Evolutionary conservation across 2,113 vertebrate genomes (phyloP).

Genomic region (Triplophysa dalaica): DNA sequence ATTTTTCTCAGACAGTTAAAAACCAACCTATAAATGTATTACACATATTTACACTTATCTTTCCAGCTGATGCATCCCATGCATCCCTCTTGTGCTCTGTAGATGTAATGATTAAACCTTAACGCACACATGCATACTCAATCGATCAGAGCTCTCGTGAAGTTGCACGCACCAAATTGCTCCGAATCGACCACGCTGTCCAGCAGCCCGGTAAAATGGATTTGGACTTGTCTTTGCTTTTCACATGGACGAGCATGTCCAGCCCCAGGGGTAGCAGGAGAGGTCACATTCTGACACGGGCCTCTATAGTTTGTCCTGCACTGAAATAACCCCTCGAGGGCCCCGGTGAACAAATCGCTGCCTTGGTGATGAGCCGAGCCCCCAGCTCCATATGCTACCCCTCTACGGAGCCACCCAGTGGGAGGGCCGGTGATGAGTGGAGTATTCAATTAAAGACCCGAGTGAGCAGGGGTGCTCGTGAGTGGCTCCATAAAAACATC

Average conservation of each 20-base stretch:
- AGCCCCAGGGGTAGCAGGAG: slow-evolving; percentile 60
- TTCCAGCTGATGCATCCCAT: slow-evolving; percentile 9
- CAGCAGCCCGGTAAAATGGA: slow-evolving; percentile 50
- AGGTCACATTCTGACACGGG: slow-evolving; percentile 69
- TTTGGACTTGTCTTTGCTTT: slow-evolving; percentile 67
- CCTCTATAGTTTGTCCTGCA: slow-evolving; percentile 9
- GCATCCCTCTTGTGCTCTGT: slow-evolving; percentile 1
- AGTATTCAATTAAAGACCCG: slow-evolving; percentile 45
- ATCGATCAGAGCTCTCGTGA: slow-evolving; percentile 36
- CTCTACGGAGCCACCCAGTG: slow-evolving; percentile 66
- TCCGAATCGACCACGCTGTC: slow-evolving; percentile 28
- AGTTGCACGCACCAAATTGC: slow-evolving; percentile 40
- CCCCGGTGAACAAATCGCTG: slow-evolving; percentile 56
- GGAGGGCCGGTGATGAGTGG: slow-evolving; percentile 61
- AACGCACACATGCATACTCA: slow-evolving; percentile 39
- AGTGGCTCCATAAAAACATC: slow-evolving; percentile 20
- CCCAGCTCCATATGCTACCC: slow-evolving; percentile 70
- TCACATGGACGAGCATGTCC: slow-evolving; percentile 60
- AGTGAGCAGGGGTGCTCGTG: slow-evolving; percentile 50
- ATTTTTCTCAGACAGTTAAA: not conserved
- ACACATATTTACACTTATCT: not conserved
- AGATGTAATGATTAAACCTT: slow-evolving; percentile 42
- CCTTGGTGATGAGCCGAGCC: slow-evolving; percentile 56
- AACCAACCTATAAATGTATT: slow-evolving; percentile 11
- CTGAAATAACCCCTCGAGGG: slow-evolving; percentile 52